Conservation (phyloP, 2,113 vertebrate species). For the Cavia porcellus region DNA sequence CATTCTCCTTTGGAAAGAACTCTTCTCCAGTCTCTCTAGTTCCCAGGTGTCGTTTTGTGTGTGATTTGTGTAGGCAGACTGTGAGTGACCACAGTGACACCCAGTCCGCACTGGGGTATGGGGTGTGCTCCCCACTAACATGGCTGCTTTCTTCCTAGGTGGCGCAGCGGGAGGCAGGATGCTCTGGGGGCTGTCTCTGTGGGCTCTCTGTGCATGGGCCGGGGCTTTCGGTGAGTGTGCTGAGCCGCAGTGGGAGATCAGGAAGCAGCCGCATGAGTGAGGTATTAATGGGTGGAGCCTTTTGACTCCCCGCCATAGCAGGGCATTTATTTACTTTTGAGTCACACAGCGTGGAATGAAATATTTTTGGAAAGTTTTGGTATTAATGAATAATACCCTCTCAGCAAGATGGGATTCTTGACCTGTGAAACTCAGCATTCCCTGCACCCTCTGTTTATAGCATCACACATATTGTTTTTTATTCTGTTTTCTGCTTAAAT, state of each 20-base stretch:
- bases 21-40: fast-evolving
- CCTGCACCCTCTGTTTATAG: fast-evolving
- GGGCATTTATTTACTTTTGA: not conserved
- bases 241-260: too few species aligned
- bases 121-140: not conserved
- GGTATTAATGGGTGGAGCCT: fast-evolving
- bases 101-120: fast-evolving
- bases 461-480: not conserved
- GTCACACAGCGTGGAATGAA: not conserved
- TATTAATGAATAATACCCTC: not conserved
- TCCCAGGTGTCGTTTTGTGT: not conserved
- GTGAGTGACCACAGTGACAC: fast-evolving
- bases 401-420: too few species aligned
- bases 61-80: not conserved
- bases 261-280: fast-evolving
- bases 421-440: too few species aligned
- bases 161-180: constrained; percentile 90
- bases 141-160: constrained; percentile 82
- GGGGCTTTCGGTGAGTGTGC: constrained; percentile 90
- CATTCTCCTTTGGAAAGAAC: not conserved
- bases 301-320: not conserved
- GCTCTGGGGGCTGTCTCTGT: constrained; percentile 88
- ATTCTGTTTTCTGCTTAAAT: not conserved
- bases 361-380: not conserved
- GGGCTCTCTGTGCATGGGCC: constrained; percentile 88